Conservation (phyloP, 2,113 vertebrate genomes). For the Indri indri region DNA sequence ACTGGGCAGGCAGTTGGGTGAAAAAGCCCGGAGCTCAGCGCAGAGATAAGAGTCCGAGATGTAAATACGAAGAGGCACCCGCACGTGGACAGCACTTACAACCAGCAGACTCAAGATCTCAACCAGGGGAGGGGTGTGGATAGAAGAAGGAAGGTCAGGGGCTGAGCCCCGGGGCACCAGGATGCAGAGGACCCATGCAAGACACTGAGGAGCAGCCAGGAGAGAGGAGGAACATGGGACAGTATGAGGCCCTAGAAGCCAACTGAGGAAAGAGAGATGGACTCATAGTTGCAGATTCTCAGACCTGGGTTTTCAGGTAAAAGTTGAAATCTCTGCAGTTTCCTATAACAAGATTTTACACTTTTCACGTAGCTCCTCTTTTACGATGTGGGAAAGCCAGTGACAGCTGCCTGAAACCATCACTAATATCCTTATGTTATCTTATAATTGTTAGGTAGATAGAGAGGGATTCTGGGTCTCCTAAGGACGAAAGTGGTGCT, state of each 20-base stretch:
- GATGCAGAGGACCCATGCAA: neutral
- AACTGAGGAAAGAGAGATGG: neutral
- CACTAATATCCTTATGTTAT: neutral
- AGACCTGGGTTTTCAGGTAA: neutral
- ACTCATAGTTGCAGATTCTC: neutral
- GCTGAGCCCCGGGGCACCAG: neutral
- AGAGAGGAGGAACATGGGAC: neutral
- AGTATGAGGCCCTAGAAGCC: neutral
- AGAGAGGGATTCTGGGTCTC: too few species aligned
- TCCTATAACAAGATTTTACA: neutral
- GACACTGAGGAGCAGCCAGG: neutral
- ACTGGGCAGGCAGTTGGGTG: neutral
- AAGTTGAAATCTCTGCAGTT: neutral
- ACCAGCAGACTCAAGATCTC: neutral
- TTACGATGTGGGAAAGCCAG: neutral
- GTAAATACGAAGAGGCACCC: rapidly evolving
- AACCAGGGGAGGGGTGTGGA: neutral
- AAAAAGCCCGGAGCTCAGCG: neutral
- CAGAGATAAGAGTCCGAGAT: rapidly evolving
- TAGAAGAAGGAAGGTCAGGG: neutral
- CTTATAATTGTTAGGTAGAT: neutral
- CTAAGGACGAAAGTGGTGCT: too few species aligned
- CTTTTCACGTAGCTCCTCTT: neutral
- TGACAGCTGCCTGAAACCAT: neutral
- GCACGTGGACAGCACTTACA: neutral